A percentile compares a stretch with the other conserved stretches of the same genome.
These are phyloP conservation scores for Bambusicola thoracicus DNA, from an alignment of 2,113 vertebrate genomes.

Conservation along the genomic window DNA sequence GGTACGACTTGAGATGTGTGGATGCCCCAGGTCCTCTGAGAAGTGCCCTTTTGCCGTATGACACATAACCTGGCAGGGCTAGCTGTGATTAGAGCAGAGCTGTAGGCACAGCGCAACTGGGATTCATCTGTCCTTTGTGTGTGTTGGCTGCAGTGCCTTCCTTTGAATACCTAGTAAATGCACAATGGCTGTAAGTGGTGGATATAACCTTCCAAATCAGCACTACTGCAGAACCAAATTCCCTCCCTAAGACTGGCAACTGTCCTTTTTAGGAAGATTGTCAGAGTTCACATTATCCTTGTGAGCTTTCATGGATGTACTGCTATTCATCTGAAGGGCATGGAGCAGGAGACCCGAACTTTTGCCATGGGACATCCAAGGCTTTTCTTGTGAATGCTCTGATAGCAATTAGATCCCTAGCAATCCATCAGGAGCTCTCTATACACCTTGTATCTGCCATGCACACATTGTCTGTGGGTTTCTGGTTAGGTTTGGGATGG, in stretches of 20 bases:
- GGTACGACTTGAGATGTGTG: not conserved
- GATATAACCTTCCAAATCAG: not conserved
- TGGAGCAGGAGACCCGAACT: not conserved
- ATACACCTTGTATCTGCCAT: rapidly evolving
- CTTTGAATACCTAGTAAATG: not conserved
- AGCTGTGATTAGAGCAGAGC: not conserved
- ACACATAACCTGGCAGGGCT: not conserved
- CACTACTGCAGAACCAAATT: not conserved
- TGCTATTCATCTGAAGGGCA: not conserved
- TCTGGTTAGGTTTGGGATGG: not conserved
- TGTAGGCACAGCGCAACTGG: not conserved
- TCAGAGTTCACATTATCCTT: not conserved
- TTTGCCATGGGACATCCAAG: not conserved
- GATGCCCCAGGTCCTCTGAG: not conserved
- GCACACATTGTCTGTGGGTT: rapidly evolving
- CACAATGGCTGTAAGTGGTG: not conserved
- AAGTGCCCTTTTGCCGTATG: not conserved
- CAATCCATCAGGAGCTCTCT: not conserved
- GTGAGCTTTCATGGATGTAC: not conserved
- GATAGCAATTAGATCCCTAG: not conserved
- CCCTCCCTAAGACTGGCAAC: not conserved
- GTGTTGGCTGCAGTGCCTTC: not conserved
- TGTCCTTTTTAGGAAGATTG: not conserved
- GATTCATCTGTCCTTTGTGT: not conserved
- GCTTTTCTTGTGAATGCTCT: not conserved